Evolutionary conservation across 1,140 invertebrate species (phyloP).

Genomic region (Nymphalis io): DNA sequence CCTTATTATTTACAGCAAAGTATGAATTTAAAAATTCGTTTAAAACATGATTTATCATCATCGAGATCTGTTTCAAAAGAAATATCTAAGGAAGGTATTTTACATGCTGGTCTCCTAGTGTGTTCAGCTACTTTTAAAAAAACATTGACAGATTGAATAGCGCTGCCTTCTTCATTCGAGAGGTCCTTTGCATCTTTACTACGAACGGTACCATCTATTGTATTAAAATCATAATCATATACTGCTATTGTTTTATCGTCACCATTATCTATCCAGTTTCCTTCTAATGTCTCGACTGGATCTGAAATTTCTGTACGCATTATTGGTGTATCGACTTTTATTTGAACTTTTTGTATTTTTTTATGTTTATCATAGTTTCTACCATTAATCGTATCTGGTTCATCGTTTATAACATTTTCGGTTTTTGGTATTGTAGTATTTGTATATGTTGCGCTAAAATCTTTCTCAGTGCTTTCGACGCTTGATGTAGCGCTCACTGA

Average conservation of each 20-base stretch:
- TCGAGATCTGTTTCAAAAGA: conserved; percentile 44
- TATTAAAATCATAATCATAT: conserved; percentile 34
- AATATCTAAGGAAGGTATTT: conserved; percentile 48
- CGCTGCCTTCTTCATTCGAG: neutral
- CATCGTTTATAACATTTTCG: neutral
- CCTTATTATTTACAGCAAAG: conserved; percentile 55
- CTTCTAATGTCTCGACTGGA: conserved; percentile 47
- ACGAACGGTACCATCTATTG: neutral
- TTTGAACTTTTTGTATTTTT: conserved; percentile 27
- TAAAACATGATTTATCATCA: conserved; percentile 50
- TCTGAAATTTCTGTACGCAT: conserved; percentile 33
- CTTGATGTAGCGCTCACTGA: neutral
- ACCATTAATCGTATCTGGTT: neutral
- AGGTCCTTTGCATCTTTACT: neutral
- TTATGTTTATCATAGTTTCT: too few relatives aligned
- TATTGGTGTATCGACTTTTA: conserved; percentile 28
- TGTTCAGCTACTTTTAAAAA: conserved; percentile 41
- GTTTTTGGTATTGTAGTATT: neutral
- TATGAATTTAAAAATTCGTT: conserved; percentile 50
- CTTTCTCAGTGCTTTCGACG: neutral
- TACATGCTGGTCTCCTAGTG: conserved; percentile 43
- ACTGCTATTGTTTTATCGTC: conserved; percentile 26
- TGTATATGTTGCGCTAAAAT: neutral
- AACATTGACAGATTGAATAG: neutral
- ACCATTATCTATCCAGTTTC: conserved; percentile 45